Base-by-base conservation (phyloP, 1,140 invertebrate species). In the Drosophila subobscura region DNA sequence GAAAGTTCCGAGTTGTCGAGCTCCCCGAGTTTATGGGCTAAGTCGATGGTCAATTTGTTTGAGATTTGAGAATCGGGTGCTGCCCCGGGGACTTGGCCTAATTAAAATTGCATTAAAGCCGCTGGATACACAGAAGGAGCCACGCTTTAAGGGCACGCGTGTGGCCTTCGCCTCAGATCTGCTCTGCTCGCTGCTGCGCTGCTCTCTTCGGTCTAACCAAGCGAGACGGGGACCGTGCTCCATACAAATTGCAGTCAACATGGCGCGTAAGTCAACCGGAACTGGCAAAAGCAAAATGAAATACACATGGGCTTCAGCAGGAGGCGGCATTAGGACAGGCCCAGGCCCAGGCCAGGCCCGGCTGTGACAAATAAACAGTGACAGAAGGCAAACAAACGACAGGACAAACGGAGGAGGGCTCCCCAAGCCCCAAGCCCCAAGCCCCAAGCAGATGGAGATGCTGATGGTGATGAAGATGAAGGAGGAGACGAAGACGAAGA, bases 221-320 rank as follows among this genome's bases (percentile, higher is more conserved):
- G 79, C 84, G 75, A 83, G 65, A 67, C 83, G 67, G 61, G 53
- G 49, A 70, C 78, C 72, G 60, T 56, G 61, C 66, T 60, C 78
- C 81, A 81, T 81, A 88, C 83, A 88, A 88, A 88, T 88, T 88
- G 83, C 84, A 84, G 83, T 88, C 78, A 88, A 88, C 84, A 88
- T 85, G 81, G 73, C 65, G 78, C 63, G 84, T 77, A 88, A 86
- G 75, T 88, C 78, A 70, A 79, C 84, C 79, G 83, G 83, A 88
- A 88, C 83, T 83, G 78, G 75, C 84, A 88, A 78, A 77, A 76
- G 71, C 83, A 86, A 86, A 88, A 88, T 83, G 84, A 83, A 88
- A 88, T 89, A 88, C 81, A 88, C 83, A 88, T 83, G 71, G 65
- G 77, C 65, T 57, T 73, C 60, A 50, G 59, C 71, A 73, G 73